Evolutionary conservation across 2,797 vertebrate species (phyloP).

Genomic region (Hybognathus amarus): DNA sequence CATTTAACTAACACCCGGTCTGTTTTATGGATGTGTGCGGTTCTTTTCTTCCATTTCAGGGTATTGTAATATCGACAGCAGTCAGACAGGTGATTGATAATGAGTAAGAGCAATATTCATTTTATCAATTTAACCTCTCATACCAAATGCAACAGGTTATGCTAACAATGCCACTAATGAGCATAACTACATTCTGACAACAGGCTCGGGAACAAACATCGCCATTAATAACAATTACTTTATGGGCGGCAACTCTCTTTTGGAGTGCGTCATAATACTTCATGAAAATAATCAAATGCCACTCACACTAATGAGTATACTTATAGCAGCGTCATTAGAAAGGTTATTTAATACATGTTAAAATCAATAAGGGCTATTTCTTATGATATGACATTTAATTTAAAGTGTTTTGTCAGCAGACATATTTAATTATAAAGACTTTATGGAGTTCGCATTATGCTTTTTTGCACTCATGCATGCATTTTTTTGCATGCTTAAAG

Average conservation of each 20-base stretch:
- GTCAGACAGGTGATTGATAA: conserved; percentile 53
- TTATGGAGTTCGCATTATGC: neutral
- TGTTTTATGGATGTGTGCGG: neutral
- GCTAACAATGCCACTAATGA: conserved; percentile 1
- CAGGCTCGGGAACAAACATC: conserved; percentile 18
- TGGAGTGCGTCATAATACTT: conserved; percentile 19
- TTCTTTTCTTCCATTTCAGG: neutral
- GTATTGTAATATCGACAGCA: conserved; percentile 6
- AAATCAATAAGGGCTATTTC: neutral
- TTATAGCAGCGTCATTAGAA: neutral
- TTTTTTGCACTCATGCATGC: neutral
- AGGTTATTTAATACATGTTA: neutral
- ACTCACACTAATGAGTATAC: conserved; percentile 26
- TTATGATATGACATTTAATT: neutral
- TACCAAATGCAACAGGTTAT: neutral
- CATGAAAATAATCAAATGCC: conserved; percentile 41
- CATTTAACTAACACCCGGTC: neutral
- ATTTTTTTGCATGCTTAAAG: neutral
- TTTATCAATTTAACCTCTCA: conserved; percentile 10
- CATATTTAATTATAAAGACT: neutral
- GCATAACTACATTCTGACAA: neutral
- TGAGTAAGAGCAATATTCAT: conserved; percentile 5
- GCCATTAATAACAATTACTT: conserved; percentile 28
- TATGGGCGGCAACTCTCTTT: conserved; percentile 4
- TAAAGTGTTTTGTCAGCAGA: neutral